Percentiles rank a stretch among this genome's conserved stretches.
These are phyloP conservation scores for Hippocampus abdominalis DNA, from an alignment of 2,113 vertebrate genomes.

Conservation along the genomic window DNA sequence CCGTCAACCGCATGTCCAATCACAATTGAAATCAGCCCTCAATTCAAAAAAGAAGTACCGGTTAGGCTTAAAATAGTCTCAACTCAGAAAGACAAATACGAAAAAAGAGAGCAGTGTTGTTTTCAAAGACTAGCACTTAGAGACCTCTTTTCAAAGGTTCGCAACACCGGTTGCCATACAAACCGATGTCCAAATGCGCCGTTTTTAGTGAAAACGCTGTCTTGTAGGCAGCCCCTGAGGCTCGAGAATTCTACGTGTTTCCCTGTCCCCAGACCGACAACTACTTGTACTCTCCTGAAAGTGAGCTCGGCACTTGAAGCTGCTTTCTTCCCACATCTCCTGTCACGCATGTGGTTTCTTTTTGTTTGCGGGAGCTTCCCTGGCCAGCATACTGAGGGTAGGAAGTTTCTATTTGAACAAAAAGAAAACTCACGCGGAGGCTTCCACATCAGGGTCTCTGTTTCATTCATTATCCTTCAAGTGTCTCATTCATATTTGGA, in stretches of 20 bases:
- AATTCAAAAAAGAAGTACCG: neutral
- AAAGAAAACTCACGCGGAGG: slow-evolving; percentile 27
- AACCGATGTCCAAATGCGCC: neutral
- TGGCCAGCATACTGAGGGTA: slow-evolving; percentile 26
- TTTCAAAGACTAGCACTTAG: neutral
- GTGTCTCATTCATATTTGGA: slow-evolving; percentile 3
- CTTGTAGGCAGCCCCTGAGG: neutral
- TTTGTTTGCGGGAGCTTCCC: slow-evolving; percentile 18
- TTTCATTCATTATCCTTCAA: neutral
- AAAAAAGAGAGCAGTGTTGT: neutral
- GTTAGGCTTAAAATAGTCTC: neutral
- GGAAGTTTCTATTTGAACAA: slow-evolving; percentile 35
- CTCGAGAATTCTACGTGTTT: slow-evolving; percentile 15
- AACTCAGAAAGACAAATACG: neutral
- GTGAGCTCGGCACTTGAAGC: slow-evolving; percentile 16
- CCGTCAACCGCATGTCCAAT: neutral
- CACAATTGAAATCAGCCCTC: neutral
- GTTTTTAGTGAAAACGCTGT: neutral
- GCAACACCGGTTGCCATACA: neutral
- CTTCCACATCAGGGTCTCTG: slow-evolving; percentile 28
- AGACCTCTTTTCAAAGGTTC: neutral
- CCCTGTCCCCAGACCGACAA: neutral
- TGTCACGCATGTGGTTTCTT: slow-evolving; percentile 23
- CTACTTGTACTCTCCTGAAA: slow-evolving; percentile 24
- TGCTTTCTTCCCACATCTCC: slow-evolving; percentile 28